phyloP scores from a whole-genome alignment of 2,113 vertebrate species.

The Ailurus styani region DNA sequence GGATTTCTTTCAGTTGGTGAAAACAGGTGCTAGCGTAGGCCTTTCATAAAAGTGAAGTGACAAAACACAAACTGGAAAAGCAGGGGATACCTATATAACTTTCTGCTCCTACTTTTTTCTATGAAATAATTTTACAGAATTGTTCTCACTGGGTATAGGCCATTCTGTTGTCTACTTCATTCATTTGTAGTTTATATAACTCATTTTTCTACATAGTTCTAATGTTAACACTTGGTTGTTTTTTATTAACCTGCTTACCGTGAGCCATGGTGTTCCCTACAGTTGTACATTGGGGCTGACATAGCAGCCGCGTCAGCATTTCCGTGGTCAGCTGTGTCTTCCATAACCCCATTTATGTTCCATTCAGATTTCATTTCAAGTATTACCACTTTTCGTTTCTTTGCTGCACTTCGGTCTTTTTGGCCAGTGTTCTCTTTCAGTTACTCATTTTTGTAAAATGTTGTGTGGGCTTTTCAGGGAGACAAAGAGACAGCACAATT shows the following conservation, averaged over 20 bases:
- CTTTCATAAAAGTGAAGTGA: not conserved
- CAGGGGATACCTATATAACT: not conserved
- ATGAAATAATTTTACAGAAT: not conserved
- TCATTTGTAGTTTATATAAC: not conserved
- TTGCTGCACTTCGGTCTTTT: not conserved
- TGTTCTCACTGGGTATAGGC: not conserved
- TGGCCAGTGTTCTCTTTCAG: not conserved
- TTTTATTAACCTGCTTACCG: not conserved
- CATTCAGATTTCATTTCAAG: not conserved
- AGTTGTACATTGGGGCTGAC: not conserved
- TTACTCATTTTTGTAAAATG: constrained; percentile 7
- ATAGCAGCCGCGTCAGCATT: not conserved
- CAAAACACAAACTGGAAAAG: not conserved
- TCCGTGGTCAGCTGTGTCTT: not conserved
- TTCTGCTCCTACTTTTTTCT: not conserved
- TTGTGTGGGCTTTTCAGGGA: not conserved
- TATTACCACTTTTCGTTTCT: not conserved
- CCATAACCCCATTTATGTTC: not conserved
- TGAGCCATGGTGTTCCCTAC: not conserved
- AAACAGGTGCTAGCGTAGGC: not conserved
- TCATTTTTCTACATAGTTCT: not conserved
- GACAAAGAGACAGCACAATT: not conserved
- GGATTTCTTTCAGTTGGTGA: not conserved
- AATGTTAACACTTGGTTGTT: not conserved
- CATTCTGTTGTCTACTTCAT: not conserved